These are phyloP conservation scores for Argopecten irradians DNA, from an alignment of 1,140 invertebrate genomes.

Conservation along the genomic window DNA sequence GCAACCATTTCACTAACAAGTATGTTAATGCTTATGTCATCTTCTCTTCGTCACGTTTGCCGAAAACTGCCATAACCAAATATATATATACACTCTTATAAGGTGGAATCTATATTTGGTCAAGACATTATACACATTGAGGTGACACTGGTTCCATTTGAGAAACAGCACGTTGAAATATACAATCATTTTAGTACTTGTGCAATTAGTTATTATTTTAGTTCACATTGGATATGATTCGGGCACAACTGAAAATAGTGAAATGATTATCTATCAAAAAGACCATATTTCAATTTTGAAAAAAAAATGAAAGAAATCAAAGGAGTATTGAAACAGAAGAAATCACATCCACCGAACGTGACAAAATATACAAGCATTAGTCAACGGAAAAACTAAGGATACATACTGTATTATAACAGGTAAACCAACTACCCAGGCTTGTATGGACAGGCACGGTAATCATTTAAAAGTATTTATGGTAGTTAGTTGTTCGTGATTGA, in stretches of 20 bases:
- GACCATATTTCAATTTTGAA: no score
- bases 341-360: no score
- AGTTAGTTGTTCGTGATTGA: background rate
- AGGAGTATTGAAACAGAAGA: no score
- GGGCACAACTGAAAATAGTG: no score
- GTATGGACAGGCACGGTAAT: background rate
- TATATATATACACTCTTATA: background rate
- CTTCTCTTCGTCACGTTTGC: constrained; percentile 7
- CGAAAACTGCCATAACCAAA: constrained; percentile 15
- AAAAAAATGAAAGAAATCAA: no score
- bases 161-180: background rate
- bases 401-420: no score
- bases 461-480: background rate
- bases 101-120: background rate
- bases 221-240: background rate
- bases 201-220: background rate
- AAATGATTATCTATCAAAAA: no score
- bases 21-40: background rate
- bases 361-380: no score
- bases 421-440: background rate
- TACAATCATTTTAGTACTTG: background rate
- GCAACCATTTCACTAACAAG: background rate
- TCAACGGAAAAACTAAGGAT: no score
- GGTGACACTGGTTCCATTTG: background rate
- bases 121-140: background rate